Percentiles rank a stretch among this genome's conserved stretches.
Evolutionary conservation across 2,888 invertebrate species (phyloP).

Genomic region (Arctia plantaginis): DNA sequence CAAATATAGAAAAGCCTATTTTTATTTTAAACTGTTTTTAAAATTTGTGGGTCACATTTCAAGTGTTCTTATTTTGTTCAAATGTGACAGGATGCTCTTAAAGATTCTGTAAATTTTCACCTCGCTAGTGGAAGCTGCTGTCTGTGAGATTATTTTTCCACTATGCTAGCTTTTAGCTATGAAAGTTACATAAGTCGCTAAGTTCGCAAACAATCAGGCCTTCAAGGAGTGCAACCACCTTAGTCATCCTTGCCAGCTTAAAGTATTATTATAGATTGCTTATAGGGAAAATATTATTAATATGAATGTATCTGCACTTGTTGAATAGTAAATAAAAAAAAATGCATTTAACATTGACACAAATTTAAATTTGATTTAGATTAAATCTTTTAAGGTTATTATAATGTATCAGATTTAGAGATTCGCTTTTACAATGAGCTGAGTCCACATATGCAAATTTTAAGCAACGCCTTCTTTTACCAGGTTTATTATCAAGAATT

Average conservation of each 20-base stretch:
- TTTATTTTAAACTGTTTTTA: neutral
- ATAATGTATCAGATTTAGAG: too few species aligned
- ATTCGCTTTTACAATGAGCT: too few species aligned
- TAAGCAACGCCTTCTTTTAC: too few species aligned
- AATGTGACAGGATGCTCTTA: neutral
- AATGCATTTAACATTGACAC: neutral
- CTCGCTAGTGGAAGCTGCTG: neutral
- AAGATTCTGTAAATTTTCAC: neutral
- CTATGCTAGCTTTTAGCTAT: too few species aligned
- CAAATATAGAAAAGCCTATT: neutral
- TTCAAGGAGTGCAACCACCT: too few species aligned
- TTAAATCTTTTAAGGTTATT: neutral
- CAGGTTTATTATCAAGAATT: too few species aligned
- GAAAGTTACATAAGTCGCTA: neutral
- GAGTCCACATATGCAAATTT: too few species aligned
- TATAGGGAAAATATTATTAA: neutral
- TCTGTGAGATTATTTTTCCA: neutral
- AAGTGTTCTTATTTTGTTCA: neutral
- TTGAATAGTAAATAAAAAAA: neutral
- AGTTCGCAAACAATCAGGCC: neutral
- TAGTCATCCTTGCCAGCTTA: too few species aligned
- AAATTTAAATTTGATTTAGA: neutral
- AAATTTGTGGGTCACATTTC: neutral
- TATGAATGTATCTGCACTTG: neutral
- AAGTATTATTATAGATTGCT: too few species aligned